phyloP scores from a whole-genome alignment of 1,140 invertebrate genomes.

The Papilio helenus region DNA sequence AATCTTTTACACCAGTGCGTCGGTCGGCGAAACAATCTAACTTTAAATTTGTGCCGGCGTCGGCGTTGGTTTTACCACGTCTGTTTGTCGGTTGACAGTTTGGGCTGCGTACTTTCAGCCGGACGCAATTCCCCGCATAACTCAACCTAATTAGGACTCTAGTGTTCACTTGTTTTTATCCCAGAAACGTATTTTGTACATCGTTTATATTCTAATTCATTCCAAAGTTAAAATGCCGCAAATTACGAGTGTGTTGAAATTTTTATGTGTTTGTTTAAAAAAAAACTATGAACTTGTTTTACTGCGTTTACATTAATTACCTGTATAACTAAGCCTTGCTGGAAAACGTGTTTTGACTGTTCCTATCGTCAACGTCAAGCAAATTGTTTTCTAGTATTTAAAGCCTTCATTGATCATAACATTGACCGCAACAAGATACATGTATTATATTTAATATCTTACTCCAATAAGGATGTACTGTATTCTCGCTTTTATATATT shows the following conservation, averaged over 20 bases:
- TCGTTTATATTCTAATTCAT: constrained; percentile 19
- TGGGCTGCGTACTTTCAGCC: neutral
- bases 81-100: constrained; percentile 38
- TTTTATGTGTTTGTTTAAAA: too few relatives aligned
- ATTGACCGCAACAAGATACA: neutral
- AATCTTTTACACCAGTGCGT: constrained; percentile 37
- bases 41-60: constrained; percentile 37
- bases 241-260: neutral
- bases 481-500: neutral
- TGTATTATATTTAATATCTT: neutral
- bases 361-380: neutral
- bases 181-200: neutral
- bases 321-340: too few relatives aligned
- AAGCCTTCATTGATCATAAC: too few relatives aligned
- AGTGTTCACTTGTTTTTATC: neutral
- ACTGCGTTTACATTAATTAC: too few relatives aligned
- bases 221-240: neutral
- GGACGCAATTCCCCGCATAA: constrained; percentile 35
- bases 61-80: constrained; percentile 11
- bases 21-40: constrained; percentile 35
- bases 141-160: constrained; percentile 25
- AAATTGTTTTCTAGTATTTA: too few relatives aligned
- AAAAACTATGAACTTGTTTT: too few relatives aligned
- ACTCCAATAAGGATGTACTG: neutral
- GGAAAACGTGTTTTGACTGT: too few relatives aligned